Base-by-base conservation (phyloP, 2,797 vertebrate species). In the Gadopsis marmoratus region DNA sequence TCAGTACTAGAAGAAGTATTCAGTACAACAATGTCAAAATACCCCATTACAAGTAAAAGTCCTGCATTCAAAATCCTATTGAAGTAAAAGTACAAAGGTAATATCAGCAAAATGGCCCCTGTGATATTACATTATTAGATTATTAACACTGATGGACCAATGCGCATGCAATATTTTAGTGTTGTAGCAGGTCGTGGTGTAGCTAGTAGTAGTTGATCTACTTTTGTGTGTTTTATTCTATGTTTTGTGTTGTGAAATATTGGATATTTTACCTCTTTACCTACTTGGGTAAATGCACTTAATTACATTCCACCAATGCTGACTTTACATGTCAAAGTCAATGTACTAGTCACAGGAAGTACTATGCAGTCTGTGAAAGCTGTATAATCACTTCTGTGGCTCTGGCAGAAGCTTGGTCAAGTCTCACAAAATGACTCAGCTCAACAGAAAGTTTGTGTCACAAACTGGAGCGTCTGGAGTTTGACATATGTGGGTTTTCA, bases 311-410 rank as follows among this genome's bases (percentile, higher is more conserved):
- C 33, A 39, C 10, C 17, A 37, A 8, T 37, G 13, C 31, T 55
- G 39, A 19, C 56, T 75, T 43, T n/a, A 14, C n/a, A 48, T 37
- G n/a, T 35, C n/a, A 31, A 21, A 73, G 51, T 45, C 47, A 16
- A 53, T 54, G 63, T 16, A 51, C 4, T 4, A 53, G 26, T 23
- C 19, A 53, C 21, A n/a, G 45, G 23, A 50, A 66, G 31, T 29
- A 21, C 17, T 26, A 9, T 7, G 39, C 26, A 45, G 39, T 5
- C n/a, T 51, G 21, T 51, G 17, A 48, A 48, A 13, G 14, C 56
- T 43, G 19, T 33, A 12, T 7, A 43, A 26, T 33, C 7, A 4
- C 3, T 37, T 51, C 17, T 60, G 17, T 53, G 47, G 16, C 4
- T 58, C 17, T 58, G 17, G 55, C 10, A 37, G 35, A 53, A 29